These are phyloP conservation scores for Latrodectus geometricus DNA, from an alignment of 1,140 invertebrate genomes.

Conservation along the genomic window DNA sequence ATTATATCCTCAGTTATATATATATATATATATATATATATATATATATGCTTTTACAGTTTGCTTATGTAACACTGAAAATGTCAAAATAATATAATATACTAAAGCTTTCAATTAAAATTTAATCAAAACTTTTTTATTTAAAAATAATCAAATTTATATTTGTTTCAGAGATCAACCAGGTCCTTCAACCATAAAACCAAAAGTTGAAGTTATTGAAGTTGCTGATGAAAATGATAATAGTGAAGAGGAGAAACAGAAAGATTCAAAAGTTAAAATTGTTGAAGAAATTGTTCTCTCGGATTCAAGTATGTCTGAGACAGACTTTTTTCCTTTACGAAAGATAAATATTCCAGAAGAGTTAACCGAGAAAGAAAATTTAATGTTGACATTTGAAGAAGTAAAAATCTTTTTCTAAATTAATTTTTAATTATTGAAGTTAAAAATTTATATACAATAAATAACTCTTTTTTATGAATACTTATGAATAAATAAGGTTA, in stretches of 20 bases:
- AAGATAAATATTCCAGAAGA: background rate
- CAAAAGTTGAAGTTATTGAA: conserved; percentile 6
- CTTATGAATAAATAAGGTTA: too few species aligned
- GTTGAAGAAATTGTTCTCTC: background rate
- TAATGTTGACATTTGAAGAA: conserved; percentile 78
- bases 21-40: too few species aligned
- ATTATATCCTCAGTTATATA: too few species aligned
- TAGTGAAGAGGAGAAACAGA: background rate
- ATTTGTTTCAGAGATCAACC: too few species aligned
- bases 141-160: too few species aligned
- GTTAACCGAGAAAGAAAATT: conserved; percentile 73
- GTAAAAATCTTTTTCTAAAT: background rate
- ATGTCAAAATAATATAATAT: too few species aligned
- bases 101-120: too few species aligned
- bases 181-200: background rate
- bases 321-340: background rate
- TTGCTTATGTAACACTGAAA: too few species aligned
- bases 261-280: background rate
- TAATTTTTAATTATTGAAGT: background rate
- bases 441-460: too few species aligned
- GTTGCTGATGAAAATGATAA: conserved; percentile 20
- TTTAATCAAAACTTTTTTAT: too few species aligned
- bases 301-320: background rate
- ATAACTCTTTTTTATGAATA: too few species aligned
- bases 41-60: too few species aligned